phyloP scores from a whole-genome alignment of 2,113 vertebrate genomes.

The Panurus biarmicus region DNA sequence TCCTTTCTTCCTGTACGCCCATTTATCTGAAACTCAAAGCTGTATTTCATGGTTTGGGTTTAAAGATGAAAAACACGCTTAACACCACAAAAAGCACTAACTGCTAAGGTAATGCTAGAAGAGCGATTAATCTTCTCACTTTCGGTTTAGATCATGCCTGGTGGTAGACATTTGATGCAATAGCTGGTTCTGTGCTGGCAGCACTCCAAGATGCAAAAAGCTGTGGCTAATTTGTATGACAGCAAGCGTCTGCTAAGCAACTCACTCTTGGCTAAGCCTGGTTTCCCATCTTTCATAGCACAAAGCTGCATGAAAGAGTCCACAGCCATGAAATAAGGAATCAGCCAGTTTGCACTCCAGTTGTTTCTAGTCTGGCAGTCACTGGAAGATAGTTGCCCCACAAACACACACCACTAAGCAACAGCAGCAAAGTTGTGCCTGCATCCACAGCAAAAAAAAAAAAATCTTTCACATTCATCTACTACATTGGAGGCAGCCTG shows the following conservation, averaged over 20 bases:
- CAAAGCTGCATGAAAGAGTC: not conserved
- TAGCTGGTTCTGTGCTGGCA: slow-evolving; percentile 15
- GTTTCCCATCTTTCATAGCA: slow-evolving; percentile 1
- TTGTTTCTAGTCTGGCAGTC: not conserved
- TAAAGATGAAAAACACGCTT: not conserved
- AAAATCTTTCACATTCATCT: not conserved
- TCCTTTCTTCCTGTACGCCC: not conserved
- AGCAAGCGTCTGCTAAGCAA: slow-evolving; percentile 36
- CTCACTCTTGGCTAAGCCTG: slow-evolving; percentile 13
- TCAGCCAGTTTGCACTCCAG: not conserved
- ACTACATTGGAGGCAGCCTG: not conserved
- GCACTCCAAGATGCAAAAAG: slow-evolving; percentile 9
- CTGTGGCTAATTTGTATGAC: slow-evolving; percentile 50
- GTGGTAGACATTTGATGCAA: slow-evolving; percentile 16
- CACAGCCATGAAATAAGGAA: not conserved
- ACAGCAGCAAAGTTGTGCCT: not conserved
- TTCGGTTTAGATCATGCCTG: slow-evolving; percentile 10
- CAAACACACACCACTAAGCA: not conserved
- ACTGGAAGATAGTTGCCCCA: not conserved
- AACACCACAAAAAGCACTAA: not conserved
- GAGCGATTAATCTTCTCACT: not conserved
- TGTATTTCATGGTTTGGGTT: not conserved
- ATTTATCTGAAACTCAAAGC: not conserved
- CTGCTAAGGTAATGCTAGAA: not conserved
- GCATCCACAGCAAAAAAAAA: not conserved